phyloP scores from a whole-genome alignment of 1,140 invertebrate genomes.

The Anoplolepis gracilipes region DNA sequence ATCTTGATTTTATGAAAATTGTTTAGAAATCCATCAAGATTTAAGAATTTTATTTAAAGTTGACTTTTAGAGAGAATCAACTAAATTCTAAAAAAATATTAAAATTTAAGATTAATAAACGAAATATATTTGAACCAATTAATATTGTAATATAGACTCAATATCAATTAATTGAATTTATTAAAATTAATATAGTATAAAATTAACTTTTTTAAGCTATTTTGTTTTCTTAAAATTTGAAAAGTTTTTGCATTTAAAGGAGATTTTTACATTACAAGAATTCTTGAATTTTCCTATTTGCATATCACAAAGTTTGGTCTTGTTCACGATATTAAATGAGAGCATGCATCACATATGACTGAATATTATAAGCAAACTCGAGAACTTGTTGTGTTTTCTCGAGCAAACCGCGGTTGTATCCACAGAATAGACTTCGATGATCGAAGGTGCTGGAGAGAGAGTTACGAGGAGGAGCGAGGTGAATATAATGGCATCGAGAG shows the following conservation, averaged over 20 bases:
- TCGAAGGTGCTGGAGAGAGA: neutral
- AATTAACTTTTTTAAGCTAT: neutral
- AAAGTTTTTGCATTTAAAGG: neutral
- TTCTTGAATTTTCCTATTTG: constrained; percentile 8
- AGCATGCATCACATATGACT: neutral
- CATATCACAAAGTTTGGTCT: neutral
- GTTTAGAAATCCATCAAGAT: too few species aligned
- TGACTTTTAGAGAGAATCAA: too few species aligned
- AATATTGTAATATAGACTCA: too few species aligned
- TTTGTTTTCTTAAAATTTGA: neutral
- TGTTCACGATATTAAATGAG: neutral
- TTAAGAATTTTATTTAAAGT: too few species aligned
- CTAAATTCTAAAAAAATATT: too few species aligned
- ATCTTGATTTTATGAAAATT: too few species aligned
- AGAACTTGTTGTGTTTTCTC: constrained; percentile 19
- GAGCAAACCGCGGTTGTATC: neutral
- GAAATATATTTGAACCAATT: too few species aligned
- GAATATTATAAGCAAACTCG: constrained; percentile 13
- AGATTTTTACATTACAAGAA: too few species aligned
- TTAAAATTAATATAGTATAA: neutral
- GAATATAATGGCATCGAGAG: neutral
- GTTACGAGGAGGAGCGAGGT: neutral
- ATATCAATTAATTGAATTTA: too few species aligned
- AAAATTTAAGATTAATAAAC: too few species aligned
- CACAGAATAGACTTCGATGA: constrained; percentile 15